Evolutionary conservation across 35 echinoderm and acorn worm genomes (phyloP).

Genomic region (Heliocidaris erythrogramma): DNA sequence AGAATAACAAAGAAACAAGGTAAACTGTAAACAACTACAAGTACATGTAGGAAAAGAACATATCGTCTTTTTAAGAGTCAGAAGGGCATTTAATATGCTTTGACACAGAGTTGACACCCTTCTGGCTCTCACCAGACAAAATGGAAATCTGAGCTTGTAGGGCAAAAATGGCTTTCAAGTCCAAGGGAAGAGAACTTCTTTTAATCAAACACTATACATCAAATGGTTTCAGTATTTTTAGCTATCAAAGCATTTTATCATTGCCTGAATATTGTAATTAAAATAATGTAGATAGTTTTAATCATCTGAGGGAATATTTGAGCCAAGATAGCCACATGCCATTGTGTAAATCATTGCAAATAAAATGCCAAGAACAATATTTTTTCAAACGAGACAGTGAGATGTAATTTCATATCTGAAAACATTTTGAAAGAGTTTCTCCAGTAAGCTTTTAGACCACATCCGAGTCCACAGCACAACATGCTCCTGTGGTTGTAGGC

Average conservation of each 20-base stretch:
- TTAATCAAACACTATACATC: too few relatives aligned
- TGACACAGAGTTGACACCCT: not conserved
- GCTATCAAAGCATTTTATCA: not conserved
- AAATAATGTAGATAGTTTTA: not conserved
- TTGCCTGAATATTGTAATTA: not conserved
- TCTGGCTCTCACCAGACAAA: not conserved
- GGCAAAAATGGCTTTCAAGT: too few relatives aligned
- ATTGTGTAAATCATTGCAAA: not conserved
- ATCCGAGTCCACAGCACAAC: not conserved
- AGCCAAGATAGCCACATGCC: not conserved
- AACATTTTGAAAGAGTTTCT: not conserved
- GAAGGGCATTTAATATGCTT: not conserved
- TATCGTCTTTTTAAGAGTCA: not conserved
- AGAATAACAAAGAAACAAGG: not conserved
- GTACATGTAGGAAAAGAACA: not conserved
- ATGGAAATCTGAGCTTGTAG: not conserved
- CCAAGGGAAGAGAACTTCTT: too few relatives aligned
- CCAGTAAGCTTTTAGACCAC: not conserved
- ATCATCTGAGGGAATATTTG: not conserved
- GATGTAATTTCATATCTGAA: conserved; percentile 18
- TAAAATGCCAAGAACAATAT: not conserved
- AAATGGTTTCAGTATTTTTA: not conserved
- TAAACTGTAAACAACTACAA: not conserved
- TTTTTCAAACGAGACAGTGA: not conserved
- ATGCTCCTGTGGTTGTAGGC: not conserved